These are phyloP conservation scores for Cistogaster globosa DNA, from an alignment of 2,888 invertebrate species.

Conservation along the genomic window DNA sequence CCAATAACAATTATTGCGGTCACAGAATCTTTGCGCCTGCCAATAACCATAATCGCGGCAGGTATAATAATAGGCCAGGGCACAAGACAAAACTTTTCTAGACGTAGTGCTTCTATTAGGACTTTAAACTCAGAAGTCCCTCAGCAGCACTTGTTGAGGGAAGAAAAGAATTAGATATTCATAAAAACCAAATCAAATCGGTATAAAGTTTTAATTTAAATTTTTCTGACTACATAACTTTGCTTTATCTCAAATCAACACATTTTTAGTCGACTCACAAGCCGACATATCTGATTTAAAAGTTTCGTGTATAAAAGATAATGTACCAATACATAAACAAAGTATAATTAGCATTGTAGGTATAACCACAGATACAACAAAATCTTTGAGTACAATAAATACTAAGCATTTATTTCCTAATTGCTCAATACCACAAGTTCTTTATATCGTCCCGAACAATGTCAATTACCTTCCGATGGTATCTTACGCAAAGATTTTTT, in stretches of 20 bases:
- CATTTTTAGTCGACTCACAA: conserved; percentile 32
- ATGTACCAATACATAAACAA: conserved; percentile 3
- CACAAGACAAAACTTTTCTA: no score
- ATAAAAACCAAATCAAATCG: no score
- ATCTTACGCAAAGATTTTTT: not conserved
- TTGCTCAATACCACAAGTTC: not conserved
- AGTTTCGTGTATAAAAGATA: conserved; percentile 25
- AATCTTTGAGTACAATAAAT: no score
- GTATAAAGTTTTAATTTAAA: no score
- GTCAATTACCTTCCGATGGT: not conserved
- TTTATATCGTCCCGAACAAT: no score
- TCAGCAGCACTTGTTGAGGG: conserved; percentile 29
- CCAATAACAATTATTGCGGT: no score
- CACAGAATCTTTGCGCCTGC: no score
- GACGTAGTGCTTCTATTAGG: not conserved
- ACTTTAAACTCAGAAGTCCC: conserved; percentile 46
- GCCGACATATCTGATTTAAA: conserved; percentile 34
- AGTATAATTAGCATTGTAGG: conserved; percentile 22
- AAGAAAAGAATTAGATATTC: not conserved
- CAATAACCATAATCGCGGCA: no score
- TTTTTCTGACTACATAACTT: no score
- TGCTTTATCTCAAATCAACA: not conserved
- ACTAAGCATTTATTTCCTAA: conserved; percentile 1
- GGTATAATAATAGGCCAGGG: no score
- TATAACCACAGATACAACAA: conserved; percentile 15